Base-by-base conservation (phyloP, 1,140 invertebrate genomes). In the Drosophila varians region DNA sequence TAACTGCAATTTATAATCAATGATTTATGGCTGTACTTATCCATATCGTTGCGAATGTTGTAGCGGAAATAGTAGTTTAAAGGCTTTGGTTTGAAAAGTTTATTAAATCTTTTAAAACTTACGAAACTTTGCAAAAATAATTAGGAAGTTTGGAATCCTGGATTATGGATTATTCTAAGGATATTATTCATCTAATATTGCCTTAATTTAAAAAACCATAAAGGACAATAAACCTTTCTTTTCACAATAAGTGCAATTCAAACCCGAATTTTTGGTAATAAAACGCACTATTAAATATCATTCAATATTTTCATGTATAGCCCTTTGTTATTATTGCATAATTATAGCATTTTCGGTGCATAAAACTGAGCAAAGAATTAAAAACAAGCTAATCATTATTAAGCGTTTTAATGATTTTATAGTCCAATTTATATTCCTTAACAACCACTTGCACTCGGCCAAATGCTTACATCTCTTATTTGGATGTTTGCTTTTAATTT, bases 351-450 rank as follows among this genome's bases (percentile, higher is more conserved):
- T 72, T 71, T 49, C 57, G 51, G 23, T 71, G 58, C 65, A 52
- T 71, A 88, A 77, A 77, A 56, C 43, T 40, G 52, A 69, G 66
- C 45, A 43, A 61, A 48, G 64, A 66, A 77, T 87, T 77, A 71
- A 87, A 45, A 31, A n/a, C 42, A 42, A 57, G 58, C 53, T 56
- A 65, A 89, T 60, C 79, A 89, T 89, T 86, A 86, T 71, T 65
- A 77, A 65, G 47, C 65, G 48, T 65, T 83, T 90, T 90, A 90
- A 90, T 90, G 80, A 80, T 86, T 90, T 90, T 79, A 90, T 89
- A 89, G 80, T 86, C 87, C 80, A 90, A 74, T 83, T 87, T 89
- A 89, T 89, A 80, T 77, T 70, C 77, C 66, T 76, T 88, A 88
- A 88, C 84, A 69, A 89, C 71, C 80, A 64, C 72, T 69, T 65